Percentiles rank a stretch among this genome's conserved stretches.
Conservation (phyloP, 1,140 invertebrate species). For the Eufriesea mexicana region DNA sequence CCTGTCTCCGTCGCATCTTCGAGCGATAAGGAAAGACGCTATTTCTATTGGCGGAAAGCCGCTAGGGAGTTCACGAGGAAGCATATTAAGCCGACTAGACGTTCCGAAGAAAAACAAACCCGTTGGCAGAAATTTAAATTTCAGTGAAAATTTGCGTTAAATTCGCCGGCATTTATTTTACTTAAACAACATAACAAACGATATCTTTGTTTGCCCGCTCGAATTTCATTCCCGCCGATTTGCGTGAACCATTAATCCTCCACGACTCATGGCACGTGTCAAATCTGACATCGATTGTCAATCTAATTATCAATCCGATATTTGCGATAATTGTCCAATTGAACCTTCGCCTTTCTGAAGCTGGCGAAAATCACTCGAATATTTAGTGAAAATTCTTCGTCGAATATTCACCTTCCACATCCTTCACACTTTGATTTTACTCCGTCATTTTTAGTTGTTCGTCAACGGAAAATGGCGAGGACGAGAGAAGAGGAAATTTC, state of each 20-base stretch:
- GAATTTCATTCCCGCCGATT: neutral
- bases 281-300: too few species aligned
- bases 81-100: neutral
- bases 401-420: too few species aligned
- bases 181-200: neutral
- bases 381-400: too few species aligned
- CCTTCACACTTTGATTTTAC: too few species aligned
- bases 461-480: too few species aligned
- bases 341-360: too few species aligned
- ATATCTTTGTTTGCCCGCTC: neutral
- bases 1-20: neutral
- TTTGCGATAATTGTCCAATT: too few species aligned
- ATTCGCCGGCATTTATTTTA: neutral
- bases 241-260: neutral
- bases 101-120: neutral
- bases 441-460: too few species aligned
- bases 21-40: constrained; percentile 2
- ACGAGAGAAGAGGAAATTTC: too few species aligned
- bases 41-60: neutral
- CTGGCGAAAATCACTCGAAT: too few species aligned
- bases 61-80: neutral
- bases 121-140: neutral
- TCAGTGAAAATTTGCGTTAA: neutral
- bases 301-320: too few species aligned
- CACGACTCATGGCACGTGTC: too few species aligned